Percentiles rank a stretch among this genome's conserved stretches.
Evolutionary conservation across 1,140 invertebrate species (phyloP).

Genomic region (Cotesia vestalis): DNA sequence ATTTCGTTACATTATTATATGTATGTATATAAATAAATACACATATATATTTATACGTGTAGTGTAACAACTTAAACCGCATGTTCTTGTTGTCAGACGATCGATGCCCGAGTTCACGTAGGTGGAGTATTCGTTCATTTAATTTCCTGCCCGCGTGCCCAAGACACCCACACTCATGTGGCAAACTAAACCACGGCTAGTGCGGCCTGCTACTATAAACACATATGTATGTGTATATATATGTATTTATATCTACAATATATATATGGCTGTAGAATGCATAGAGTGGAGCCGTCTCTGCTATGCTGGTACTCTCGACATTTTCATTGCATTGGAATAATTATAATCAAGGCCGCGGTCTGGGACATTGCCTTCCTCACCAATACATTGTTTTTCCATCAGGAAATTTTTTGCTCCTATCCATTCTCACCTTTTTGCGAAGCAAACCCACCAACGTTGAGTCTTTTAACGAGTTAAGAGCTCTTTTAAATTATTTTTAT

Average conservation of each 20-base stretch:
- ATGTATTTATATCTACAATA: too few species aligned
- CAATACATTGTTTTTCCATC: conserved; percentile 37
- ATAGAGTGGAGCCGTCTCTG: not conserved
- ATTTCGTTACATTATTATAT: too few species aligned
- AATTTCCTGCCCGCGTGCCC: conserved; percentile 38
- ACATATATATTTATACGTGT: not conserved
- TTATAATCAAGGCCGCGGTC: conserved; percentile 49
- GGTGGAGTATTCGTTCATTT: conserved; percentile 35
- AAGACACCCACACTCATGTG: conserved; percentile 33
- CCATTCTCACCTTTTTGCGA: not conserved
- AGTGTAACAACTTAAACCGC: not conserved
- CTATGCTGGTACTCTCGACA: conserved; percentile 30
- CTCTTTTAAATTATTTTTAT: too few species aligned
- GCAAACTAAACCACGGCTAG: conserved; percentile 37
- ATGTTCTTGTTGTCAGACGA: conserved; percentile 29
- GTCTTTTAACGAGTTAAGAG: too few species aligned
- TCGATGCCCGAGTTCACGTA: conserved; percentile 28
- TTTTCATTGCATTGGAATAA: conserved; percentile 42
- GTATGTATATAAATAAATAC: too few species aligned
- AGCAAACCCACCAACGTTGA: too few species aligned
- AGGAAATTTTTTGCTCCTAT: not conserved
- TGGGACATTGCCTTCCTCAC: conserved; percentile 47
- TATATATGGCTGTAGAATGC: too few species aligned
- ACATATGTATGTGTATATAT: too few species aligned
- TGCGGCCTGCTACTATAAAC: not conserved